Base-by-base conservation (phyloP, 2,797 vertebrate genomes). In the Phaenicophaeus curvirostris region DNA sequence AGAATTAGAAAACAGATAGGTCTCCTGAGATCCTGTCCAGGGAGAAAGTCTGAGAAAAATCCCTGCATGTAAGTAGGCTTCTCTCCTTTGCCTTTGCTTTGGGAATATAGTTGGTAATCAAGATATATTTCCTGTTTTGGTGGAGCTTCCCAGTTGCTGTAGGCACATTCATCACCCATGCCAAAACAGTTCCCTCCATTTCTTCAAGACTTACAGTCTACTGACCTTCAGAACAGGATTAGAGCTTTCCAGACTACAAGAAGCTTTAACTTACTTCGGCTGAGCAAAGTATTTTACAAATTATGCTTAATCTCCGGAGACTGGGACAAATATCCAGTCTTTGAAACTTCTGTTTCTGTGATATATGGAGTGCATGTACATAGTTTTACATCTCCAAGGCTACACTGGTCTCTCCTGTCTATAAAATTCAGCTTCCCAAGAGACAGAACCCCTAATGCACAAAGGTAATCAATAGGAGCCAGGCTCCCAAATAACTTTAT, bases 221-320 rank as follows among this genome's bases (percentile, higher is more conserved):
- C 66, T 74, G 71, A 81, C 58, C 51, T 83, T 82, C 57, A 77
- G 51, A 87, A 67, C 15, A 67, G 44, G 72, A 72, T 67, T 57
- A 90, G 48, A 76, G 28, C 54, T 93, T 87, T 15, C 19, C 33
- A 81, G 74, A 24, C 46, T 79, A 54, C 48, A 85, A 66, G 68
- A 85, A 85, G 12, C 8, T 87, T 93, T 81, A 92, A 73, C 61
- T 87, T 66, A 77, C 37, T 89, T 87, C 55, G 93, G 61, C 44
- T 77, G 28, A 93, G 33, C 5, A 51, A 44, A 91, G 42, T 57
- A 82, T 75, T 90, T 73, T 42, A 46, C 23, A 92, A 82, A 33
- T 80, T 67, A 39, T 65, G 24, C 15, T 80, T 86, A 74, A 63
- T 83, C 53, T 83, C 57, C 65, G 57, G 57, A 67, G 53, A 85